Evolutionary conservation across 2,797 vertebrate species (phyloP).

Genomic region (Danio kyathit): DNA sequence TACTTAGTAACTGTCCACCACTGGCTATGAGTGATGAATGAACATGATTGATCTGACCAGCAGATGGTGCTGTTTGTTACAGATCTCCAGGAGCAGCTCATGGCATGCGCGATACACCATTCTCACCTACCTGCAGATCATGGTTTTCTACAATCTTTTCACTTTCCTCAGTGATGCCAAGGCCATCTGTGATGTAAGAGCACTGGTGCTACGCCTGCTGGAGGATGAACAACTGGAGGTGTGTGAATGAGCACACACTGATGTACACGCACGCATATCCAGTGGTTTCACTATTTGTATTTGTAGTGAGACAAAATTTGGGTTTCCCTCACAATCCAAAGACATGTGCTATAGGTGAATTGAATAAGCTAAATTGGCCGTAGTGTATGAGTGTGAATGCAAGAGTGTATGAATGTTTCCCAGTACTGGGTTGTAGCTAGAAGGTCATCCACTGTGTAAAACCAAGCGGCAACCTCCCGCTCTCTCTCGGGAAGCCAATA

Average conservation of each 20-base stretch:
- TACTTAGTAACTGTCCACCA: no score
- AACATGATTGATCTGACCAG: constrained; percentile 31
- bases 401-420: no score
- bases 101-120: constrained; percentile 97
- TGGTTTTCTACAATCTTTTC: constrained; percentile 99
- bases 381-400: no score
- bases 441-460: no score
- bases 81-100: constrained; percentile 95
- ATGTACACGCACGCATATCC: background rate
- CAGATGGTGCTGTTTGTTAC: constrained; percentile 62
- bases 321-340: no score
- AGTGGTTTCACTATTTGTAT: background rate
- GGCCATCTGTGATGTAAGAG: constrained; percentile 85
- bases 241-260: background rate
- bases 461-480: no score
- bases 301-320: background rate
- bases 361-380: no score
- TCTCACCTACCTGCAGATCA: constrained; percentile 96
- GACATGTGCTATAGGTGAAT: no score
- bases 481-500: no score
- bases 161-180: constrained; percentile 90
- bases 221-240: constrained; percentile 98
- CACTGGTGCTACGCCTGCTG: constrained; percentile 88
- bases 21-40: background rate
- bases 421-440: no score